Percentiles rank a stretch among this genome's conserved stretches.
These are phyloP conservation scores for Pseudomyrmex cubaensis DNA, from an alignment of 1,140 invertebrate genomes.

Conservation along the genomic window DNA sequence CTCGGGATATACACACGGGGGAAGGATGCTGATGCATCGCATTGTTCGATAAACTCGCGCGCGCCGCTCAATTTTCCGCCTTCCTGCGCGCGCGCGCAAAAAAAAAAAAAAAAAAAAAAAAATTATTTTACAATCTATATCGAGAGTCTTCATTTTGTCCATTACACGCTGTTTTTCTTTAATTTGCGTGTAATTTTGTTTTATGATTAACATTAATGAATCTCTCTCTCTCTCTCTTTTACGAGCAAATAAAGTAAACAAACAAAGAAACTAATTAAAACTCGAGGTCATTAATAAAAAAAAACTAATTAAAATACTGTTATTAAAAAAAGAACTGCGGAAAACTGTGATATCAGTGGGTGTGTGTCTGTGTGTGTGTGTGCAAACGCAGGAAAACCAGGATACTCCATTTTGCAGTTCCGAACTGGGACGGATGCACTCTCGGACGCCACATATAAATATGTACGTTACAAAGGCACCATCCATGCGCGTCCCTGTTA, in stretches of 20 bases:
- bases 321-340: background rate
- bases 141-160: background rate
- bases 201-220: background rate
- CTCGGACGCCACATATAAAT: slow-evolving; percentile 21
- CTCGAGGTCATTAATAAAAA: background rate
- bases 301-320: too few relatives aligned
- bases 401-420: background rate
- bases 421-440: slow-evolving; percentile 4
- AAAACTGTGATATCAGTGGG: background rate
- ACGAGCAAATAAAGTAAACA: background rate
- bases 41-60: slow-evolving; percentile 8
- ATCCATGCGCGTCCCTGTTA: slow-evolving; percentile 54
- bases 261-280: slow-evolving; percentile 12
- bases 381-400: background rate
- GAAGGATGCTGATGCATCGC: background rate
- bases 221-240: too few relatives aligned
- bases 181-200: background rate
- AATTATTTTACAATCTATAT: slow-evolving; percentile 1
- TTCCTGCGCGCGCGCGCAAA: background rate
- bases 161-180: background rate
- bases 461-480: slow-evolving; percentile 36
- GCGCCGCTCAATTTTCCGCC: background rate
- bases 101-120: background rate
- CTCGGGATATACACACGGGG: background rate
- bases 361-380: background rate